Percentiles rank a stretch among this genome's conserved stretches.
Evolutionary conservation across 2,113 vertebrate species (phyloP).

Genomic region (Eubucco bourcierii): DNA sequence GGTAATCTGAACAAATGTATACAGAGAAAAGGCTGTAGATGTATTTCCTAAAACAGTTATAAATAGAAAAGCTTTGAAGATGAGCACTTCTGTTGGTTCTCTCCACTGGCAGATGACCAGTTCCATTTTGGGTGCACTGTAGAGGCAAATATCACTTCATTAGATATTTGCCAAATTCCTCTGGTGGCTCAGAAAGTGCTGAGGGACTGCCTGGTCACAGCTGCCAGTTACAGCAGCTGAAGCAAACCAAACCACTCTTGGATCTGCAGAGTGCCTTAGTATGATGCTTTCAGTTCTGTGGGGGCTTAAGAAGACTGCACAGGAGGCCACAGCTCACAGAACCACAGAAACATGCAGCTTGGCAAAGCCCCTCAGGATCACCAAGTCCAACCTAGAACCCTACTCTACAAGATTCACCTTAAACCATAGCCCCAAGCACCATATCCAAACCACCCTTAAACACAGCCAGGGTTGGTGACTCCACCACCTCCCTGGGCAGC

Average conservation of each 20-base stretch:
- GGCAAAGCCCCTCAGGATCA: too few relatives aligned
- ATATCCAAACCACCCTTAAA: too few relatives aligned
- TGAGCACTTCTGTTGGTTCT: neutral
- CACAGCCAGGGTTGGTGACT: too few relatives aligned
- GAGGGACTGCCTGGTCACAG: neutral
- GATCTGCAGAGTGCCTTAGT: neutral
- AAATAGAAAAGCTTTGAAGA: neutral
- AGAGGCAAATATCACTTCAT: neutral
- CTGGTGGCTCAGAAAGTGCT: neutral
- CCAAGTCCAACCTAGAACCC: too few relatives aligned
- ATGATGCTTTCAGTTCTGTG: accelerated
- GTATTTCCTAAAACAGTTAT: neutral
- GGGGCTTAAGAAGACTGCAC: neutral
- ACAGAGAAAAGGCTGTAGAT: neutral
- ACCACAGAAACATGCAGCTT: too few relatives aligned
- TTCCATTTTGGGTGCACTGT: neutral
- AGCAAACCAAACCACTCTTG: neutral
- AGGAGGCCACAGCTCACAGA: neutral
- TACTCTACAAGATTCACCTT: too few relatives aligned
- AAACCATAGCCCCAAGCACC: too few relatives aligned
- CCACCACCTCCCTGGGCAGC: too few relatives aligned
- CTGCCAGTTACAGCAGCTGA: neutral
- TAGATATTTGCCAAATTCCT: neutral
- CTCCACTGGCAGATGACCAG: neutral
- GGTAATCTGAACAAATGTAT: neutral